Conservation (phyloP, 2,113 vertebrate species). For the Peromyscus californicus region DNA sequence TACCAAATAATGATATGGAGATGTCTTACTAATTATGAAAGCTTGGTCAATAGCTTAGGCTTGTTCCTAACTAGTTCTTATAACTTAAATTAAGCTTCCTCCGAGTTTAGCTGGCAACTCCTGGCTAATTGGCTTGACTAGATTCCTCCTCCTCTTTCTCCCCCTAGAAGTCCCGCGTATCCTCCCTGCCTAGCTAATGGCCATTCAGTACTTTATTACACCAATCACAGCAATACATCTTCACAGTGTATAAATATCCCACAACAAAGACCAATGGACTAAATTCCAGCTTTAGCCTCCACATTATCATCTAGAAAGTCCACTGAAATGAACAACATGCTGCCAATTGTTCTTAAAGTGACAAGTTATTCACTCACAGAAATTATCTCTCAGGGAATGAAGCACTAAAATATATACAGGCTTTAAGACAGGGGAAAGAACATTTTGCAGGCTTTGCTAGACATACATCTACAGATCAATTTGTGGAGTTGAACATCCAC, state of each 20-base stretch:
- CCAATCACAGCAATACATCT: neutral
- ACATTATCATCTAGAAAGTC: neutral
- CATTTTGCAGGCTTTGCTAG: neutral
- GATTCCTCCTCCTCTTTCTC: neutral
- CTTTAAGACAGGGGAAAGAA: no score
- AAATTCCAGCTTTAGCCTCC: neutral
- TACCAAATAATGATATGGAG: neutral
- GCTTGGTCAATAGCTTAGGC: neutral
- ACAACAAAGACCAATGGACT: neutral
- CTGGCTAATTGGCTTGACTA: neutral
- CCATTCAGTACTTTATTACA: neutral
- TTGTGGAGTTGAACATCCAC: neutral
- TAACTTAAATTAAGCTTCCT: neutral
- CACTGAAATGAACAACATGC: neutral
- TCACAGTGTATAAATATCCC: neutral
- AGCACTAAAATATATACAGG: neutral
- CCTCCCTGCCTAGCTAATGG: neutral
- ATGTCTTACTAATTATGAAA: neutral
- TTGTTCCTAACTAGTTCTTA: neutral
- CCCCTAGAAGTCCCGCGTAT: neutral
- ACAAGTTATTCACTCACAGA: neutral
- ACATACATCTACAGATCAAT: neutral
- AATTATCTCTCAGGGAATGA: neutral
- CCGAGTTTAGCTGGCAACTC: neutral
- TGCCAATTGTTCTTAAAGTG: neutral